phyloP scores from a whole-genome alignment of 2,888 invertebrate species.

The Drosophila ezoana region DNA sequence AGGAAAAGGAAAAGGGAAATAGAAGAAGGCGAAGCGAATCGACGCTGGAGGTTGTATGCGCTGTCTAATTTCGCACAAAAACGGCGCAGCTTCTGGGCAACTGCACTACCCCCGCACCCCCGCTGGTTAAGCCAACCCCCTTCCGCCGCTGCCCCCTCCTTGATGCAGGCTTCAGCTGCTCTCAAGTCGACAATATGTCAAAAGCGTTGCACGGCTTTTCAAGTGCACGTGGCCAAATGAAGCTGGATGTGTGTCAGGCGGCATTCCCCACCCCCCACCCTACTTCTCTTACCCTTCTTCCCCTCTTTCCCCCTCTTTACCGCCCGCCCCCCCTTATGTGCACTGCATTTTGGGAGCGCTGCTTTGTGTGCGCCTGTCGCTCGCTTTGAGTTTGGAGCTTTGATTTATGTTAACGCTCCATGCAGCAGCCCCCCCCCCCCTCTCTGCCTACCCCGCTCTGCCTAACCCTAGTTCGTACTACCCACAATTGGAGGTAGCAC shows the following conservation, averaged over 20 bases:
- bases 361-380: conserved; percentile 70
- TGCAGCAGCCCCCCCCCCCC: conserved; percentile 10
- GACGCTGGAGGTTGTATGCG: conserved; percentile 55
- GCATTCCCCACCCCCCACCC: conserved; percentile 42
- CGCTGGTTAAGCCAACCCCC: background rate
- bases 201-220: conserved; percentile 64
- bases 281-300: too few species aligned
- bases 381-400: conserved; percentile 72
- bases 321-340: too few species aligned
- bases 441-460: too few species aligned
- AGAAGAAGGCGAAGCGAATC: conserved; percentile 22
- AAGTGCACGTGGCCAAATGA: conserved; percentile 77
- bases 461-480: background rate
- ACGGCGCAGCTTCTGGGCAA: conserved; percentile 43
- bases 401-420: conserved; percentile 72
- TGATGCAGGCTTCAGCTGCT: background rate
- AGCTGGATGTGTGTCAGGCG: conserved; percentile 74
- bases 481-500: conserved; percentile 34
- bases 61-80: conserved; percentile 73
- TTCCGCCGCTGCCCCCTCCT: background rate
- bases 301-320: background rate
- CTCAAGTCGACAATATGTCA: conserved; percentile 62
- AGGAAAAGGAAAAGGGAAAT: conserved; percentile 4
- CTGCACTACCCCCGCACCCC: background rate
- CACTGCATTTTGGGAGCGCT: too few species aligned